Percentiles rank a stretch among this genome's conserved stretches.
Evolutionary conservation across 2,113 vertebrate species (phyloP).

Genomic region (Apeltes quadracus): DNA sequence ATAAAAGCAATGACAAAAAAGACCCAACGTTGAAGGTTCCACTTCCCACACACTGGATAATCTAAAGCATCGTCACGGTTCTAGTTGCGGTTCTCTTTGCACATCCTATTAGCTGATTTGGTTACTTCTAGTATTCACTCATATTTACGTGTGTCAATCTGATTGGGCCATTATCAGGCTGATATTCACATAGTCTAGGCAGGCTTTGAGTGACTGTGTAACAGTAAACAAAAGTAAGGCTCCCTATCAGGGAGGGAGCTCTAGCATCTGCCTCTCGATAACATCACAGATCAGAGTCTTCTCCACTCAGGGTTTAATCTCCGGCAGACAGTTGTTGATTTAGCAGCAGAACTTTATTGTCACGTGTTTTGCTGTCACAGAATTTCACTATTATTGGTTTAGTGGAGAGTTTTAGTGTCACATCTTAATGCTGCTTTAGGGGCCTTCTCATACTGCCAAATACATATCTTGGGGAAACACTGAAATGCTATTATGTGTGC

Average conservation of each 20-base stretch:
- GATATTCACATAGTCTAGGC: conserved; percentile 48
- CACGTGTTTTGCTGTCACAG: conserved; percentile 55
- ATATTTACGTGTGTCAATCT: conserved; percentile 36
- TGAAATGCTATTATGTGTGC: conserved; percentile 73
- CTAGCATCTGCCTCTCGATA: conserved; percentile 64
- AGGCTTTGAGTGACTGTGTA: conserved; percentile 57
- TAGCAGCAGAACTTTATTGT: conserved; percentile 52
- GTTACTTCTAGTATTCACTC: conserved; percentile 10
- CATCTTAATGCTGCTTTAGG: conserved; percentile 59
- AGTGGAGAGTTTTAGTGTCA: conserved; percentile 63
- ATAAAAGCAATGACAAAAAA: background rate
- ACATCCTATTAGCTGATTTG: background rate
- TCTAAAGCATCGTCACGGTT: conserved; percentile 1
- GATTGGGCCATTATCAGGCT: conserved; percentile 39
- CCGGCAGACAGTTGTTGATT: conserved; percentile 62
- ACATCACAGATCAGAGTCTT: conserved; percentile 59
- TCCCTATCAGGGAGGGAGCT: conserved; percentile 58
- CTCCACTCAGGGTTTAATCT: conserved; percentile 56
- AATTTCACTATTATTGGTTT: conserved; percentile 67
- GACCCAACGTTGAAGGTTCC: background rate
- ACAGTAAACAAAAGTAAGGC: conserved; percentile 58
- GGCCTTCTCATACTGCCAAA: conserved; percentile 54
- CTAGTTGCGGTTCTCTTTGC: conserved; percentile 4
- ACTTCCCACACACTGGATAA: background rate
- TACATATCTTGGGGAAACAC: conserved; percentile 71